Percentiles rank a stretch among this genome's conserved stretches.
phyloP scores from a whole-genome alignment of 2,113 vertebrate genomes.

The Hippocampus barbouri region DNA sequence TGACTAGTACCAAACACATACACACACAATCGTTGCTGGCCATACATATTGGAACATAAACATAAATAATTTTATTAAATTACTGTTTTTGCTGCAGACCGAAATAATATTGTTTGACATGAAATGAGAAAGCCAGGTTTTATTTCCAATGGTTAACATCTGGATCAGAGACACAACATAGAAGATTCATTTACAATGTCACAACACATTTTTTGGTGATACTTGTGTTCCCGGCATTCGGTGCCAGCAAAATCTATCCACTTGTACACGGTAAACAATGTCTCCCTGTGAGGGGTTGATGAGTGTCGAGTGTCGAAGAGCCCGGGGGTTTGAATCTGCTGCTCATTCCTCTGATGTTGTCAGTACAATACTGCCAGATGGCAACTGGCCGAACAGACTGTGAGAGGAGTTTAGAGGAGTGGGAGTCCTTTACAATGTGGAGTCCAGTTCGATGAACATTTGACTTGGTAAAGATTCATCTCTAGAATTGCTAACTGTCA shows the following conservation, averaged over 20 bases:
- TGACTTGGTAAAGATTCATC: neutral
- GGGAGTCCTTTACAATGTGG: neutral
- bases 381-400: neutral
- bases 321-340: neutral
- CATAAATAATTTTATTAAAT: no score
- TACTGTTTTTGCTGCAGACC: neutral
- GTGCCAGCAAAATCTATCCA: neutral
- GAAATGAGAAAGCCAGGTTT: neutral
- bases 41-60: neutral
- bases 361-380: neutral
- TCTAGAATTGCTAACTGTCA: neutral
- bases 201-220: neutral
- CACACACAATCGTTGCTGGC: neutral
- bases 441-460: neutral
- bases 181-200: neutral
- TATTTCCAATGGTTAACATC: neutral
- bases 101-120: neutral
- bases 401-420: neutral
- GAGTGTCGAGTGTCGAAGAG: neutral
- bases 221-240: neutral
- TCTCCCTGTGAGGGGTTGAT: neutral
- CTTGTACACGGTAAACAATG: neutral
- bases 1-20: neutral
- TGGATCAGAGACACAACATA: neutral
- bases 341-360: constrained; percentile 2